Conservation (phyloP, 2,888 invertebrate species). For the Laothoe populi region DNA sequence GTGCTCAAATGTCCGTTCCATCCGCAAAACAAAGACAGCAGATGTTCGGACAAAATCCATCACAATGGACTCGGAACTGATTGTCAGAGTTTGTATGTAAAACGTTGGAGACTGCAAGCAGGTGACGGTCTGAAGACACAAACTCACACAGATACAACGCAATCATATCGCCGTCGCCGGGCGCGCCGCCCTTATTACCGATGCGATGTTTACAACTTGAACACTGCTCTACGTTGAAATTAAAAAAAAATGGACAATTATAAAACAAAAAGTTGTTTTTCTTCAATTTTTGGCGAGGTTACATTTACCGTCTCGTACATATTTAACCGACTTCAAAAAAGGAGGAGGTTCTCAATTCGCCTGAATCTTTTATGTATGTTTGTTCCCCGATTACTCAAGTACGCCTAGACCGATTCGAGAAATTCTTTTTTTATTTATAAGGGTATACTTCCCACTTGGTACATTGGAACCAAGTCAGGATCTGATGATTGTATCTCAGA, state of each 20-base stretch:
- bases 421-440: no score
- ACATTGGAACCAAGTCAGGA: no score
- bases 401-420: no score
- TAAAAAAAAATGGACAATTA: not conserved
- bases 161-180: conserved; percentile 44
- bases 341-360: no score
- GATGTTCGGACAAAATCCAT: conserved; percentile 60
- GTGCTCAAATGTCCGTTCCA: conserved; percentile 56
- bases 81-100: conserved; percentile 56
- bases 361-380: no score
- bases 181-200: conserved; percentile 59
- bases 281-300: no score
- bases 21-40: conserved; percentile 62
- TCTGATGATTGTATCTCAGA: no score
- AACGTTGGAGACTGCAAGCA: conserved; percentile 42
- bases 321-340: no score
- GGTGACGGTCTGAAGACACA: conserved; percentile 37
- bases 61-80: conserved; percentile 55
- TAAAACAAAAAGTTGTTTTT: no score
- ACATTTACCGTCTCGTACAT: no score
- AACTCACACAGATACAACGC: conserved; percentile 39
- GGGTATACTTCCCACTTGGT: no score
- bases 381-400: no score
- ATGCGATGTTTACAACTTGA: conserved; percentile 39
- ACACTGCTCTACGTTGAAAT: conserved; percentile 55